Evolutionary conservation across 2,797 vertebrate species (phyloP).

Genomic region (Leucoraja ocellata): DNA sequence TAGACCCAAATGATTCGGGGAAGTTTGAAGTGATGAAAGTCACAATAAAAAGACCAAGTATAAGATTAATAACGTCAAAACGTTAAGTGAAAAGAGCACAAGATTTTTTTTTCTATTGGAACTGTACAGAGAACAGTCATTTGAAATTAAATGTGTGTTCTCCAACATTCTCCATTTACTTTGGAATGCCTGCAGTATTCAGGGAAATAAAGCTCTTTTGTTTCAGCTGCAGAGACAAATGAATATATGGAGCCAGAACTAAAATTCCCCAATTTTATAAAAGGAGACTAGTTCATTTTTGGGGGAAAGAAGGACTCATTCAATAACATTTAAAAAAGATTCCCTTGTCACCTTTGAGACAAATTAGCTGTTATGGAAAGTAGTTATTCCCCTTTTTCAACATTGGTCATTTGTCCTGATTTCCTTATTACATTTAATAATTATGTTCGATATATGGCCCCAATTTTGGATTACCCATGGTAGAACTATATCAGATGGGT

Average conservation of each 20-base stretch:
- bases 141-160: not conserved
- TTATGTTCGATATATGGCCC: too few relatives aligned
- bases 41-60: not conserved
- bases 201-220: not conserved
- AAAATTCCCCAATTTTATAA: not conserved
- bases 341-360: not conserved
- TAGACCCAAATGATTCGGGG: not conserved
- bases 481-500: too few relatives aligned
- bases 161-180: not conserved
- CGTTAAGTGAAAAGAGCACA: not conserved
- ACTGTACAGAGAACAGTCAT: not conserved
- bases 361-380: not conserved
- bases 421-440: too few relatives aligned
- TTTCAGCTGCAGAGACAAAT: not conserved
- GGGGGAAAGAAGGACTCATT: not conserved
- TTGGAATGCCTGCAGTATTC: not conserved
- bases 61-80: not conserved
- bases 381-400: not conserved
- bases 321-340: not conserved
- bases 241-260: not conserved
- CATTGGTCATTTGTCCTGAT: not conserved
- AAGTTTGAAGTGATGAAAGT: not conserved
- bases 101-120: not conserved
- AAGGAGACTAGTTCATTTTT: not conserved
- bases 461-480: too few relatives aligned